Evolutionary conservation across 2,888 invertebrate genomes (phyloP).

Genomic region (Drosophila atripex): DNA sequence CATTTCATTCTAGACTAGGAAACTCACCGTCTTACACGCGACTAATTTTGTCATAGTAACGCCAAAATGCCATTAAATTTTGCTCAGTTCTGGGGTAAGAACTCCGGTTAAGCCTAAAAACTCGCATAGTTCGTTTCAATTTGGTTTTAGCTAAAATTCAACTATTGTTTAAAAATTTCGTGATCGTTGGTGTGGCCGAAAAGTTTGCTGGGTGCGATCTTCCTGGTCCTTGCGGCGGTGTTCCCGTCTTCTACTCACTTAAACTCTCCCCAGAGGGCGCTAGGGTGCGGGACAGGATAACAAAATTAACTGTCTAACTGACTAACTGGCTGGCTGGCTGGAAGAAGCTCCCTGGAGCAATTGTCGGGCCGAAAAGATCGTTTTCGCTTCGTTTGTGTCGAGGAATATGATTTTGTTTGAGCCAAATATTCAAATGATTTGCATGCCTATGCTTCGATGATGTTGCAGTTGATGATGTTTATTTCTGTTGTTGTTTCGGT

Average conservation of each 20-base stretch:
- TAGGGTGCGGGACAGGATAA: slow-evolving; percentile 39
- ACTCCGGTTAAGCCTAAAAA: slow-evolving; percentile 57
- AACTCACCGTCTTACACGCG: slow-evolving; percentile 80
- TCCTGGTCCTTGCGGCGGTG: slow-evolving; percentile 43
- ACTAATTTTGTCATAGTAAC: slow-evolving; percentile 72
- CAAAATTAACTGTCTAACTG: slow-evolving; percentile 7
- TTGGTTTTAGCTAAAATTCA: slow-evolving; percentile 78
- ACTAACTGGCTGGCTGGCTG: slow-evolving; percentile 33
- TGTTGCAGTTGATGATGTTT: slow-evolving; percentile 47
- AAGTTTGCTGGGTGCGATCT: slow-evolving; percentile 64
- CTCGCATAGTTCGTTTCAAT: slow-evolving; percentile 59
- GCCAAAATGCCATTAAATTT: slow-evolving; percentile 65
- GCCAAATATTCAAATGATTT: slow-evolving; percentile 42
- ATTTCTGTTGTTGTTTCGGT: slow-evolving; percentile 31
- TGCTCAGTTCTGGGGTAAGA: slow-evolving; percentile 27
- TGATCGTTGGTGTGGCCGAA: slow-evolving; percentile 70
- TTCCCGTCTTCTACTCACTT: slow-evolving; percentile 43
- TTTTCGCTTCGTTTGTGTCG: slow-evolving; percentile 43
- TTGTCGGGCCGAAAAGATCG: slow-evolving; percentile 66
- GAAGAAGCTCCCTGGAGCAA: slow-evolving; percentile 54
- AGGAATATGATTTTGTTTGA: slow-evolving; percentile 56
- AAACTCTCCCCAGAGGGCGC: slow-evolving; percentile 53
- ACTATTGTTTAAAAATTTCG: slow-evolving; percentile 79
- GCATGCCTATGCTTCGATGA: slow-evolving; percentile 58
- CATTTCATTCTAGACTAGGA: slow-evolving; percentile 76